Evolutionary conservation across 2,797 vertebrate genomes (phyloP).

Genomic region (Coranthus polyacanthus): DNA sequence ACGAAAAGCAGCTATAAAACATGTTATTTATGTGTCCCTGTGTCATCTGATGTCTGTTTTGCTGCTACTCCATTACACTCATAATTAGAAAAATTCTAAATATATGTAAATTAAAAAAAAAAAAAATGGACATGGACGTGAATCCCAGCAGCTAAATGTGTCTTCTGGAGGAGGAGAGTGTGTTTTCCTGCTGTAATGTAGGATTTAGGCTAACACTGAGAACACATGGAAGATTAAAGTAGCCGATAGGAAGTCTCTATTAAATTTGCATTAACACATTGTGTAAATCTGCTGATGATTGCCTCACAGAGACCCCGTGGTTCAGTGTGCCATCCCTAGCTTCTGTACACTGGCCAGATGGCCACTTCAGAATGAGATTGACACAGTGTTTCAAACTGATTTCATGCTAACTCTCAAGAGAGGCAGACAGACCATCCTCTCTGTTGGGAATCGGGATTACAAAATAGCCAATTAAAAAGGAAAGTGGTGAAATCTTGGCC

Average conservation of each 20-base stretch:
- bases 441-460: slow-evolving; percentile 99
- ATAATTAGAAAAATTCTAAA: slow-evolving; percentile 15
- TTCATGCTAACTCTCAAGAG: slow-evolving; percentile 97
- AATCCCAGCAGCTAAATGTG: slow-evolving; percentile 18
- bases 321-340: slow-evolving; percentile 90
- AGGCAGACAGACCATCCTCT: slow-evolving; percentile 92
- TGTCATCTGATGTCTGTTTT: neutral
- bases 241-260: slow-evolving; percentile 87
- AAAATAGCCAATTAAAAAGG: slow-evolving; percentile 99
- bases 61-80: neutral
- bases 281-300: slow-evolving; percentile 90
- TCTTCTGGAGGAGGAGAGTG: slow-evolving; percentile 20
- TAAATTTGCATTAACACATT: slow-evolving; percentile 91
- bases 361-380: slow-evolving; percentile 96
- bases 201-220: slow-evolving; percentile 68
- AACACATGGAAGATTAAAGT: slow-evolving; percentile 85
- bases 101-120: slow-evolving; percentile 12
- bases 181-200: slow-evolving; percentile 38
- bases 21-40: no score
- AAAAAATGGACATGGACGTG: neutral
- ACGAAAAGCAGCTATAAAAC: no score
- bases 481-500: slow-evolving; percentile 95
- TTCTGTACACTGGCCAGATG: slow-evolving; percentile 97
- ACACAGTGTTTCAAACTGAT: slow-evolving; percentile 99
- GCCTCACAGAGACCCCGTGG: slow-evolving; percentile 90